Evolutionary conservation across 2,797 vertebrate genomes (phyloP).

Genomic region (Hippopotamyrus pictus): DNA sequence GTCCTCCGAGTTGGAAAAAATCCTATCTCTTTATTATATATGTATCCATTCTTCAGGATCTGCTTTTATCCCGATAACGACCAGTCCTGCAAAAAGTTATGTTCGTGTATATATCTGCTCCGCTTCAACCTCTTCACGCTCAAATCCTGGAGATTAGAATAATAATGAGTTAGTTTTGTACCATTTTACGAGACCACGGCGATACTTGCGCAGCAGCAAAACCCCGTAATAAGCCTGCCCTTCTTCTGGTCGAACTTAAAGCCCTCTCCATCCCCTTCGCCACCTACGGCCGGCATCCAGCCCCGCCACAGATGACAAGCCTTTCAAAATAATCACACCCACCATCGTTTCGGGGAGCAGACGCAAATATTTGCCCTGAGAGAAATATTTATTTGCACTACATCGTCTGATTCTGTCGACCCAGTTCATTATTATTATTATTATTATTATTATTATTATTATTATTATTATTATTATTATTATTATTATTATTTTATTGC

Average conservation of each 20-base stretch:
- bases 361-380: neutral
- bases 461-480: neutral
- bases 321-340: conserved; percentile 25
- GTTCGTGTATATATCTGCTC: neutral
- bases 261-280: conserved; percentile 21
- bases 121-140: conserved; percentile 15
- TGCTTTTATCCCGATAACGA: conserved; percentile 10
- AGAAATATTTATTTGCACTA: neutral
- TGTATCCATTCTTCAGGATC: conserved; percentile 17
- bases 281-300: conserved; percentile 26
- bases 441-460: neutral
- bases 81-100: conserved; percentile 15
- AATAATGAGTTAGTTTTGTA: neutral
- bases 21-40: conserved; percentile 36
- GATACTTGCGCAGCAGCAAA: conserved; percentile 23
- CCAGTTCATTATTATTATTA: neutral
- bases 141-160: neutral
- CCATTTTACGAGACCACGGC: neutral
- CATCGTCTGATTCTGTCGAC: neutral
- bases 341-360: neutral
- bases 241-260: conserved; percentile 1
- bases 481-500: neutral
- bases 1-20: conserved; percentile 20
- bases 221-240: conserved; percentile 18
- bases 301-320: conserved; percentile 22